Base-by-base conservation (phyloP, 30 jellyfish, hydroid and myxozoan species). In the Aurelia sp. region DNA sequence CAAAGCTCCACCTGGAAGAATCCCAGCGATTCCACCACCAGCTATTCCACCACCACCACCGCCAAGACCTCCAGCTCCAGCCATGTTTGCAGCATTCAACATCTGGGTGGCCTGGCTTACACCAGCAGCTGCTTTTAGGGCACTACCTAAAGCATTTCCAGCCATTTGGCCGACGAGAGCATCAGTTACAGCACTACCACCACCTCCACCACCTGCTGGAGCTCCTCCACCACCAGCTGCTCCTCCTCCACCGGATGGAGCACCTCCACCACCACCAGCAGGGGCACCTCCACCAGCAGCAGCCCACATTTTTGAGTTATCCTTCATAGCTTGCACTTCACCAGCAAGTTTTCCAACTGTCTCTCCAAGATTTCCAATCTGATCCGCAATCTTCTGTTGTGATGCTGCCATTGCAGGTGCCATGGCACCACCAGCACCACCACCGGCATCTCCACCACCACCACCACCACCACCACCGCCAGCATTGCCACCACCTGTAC, bases 261-360 rank as follows among this genome's bases (percentile, higher is more conserved):
- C 78, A 4, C 80, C 89, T 15, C 67, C 89, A 17, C 87, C 92
- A 59, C 88, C 93, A 22, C 96, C 91, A 19, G 65, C 92, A 5
- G 74, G 67, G 10, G 76, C 47, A 16, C 81, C 85, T 38, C 90
- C 90, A 8, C 91, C 94, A 38, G 91, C 91, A 12, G 97, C 97
- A 30, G 95, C 91, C 88, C 80, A 62, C 89, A 93, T 93, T 61
- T 88, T 84, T 6, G 96, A 80, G 53, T 33, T 63, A 59, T 90
- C 93, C 61, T 88, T 93, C 97, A 93, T 88, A 4, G 90, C 95
- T 88, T 93, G 97, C 8, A 93, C 88, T 65, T 93, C 97, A 18
- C 97, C 98, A 38, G 93, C 97, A 27, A 93, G 90, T 63, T 88
- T 88, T 18, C 93, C 93, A 13, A 93, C 90, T 6, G 97, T 76